Evolutionary conservation across 2,888 invertebrate genomes (phyloP), one percentile per base, ranked within the genome.

Genomic region (Tillus elongatus): DNA sequence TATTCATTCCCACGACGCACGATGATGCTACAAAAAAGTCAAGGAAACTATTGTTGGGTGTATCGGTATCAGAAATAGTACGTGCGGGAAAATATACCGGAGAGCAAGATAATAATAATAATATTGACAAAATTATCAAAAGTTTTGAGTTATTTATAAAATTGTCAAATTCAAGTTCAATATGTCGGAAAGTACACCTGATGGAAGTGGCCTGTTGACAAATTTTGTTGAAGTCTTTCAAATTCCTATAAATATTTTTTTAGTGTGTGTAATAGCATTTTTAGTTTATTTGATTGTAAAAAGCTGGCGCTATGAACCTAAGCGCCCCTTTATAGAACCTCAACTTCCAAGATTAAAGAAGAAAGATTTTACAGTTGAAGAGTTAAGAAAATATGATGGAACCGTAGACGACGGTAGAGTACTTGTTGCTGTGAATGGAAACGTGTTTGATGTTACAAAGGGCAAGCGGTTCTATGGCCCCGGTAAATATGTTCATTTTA

Each of bases 381-480:
- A 97, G 64, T 69, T 97, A 46, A 78, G 78, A 49, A 75, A 81
- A 50, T 95, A 79, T 62, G 87, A 95, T 62, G 96, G 96, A 3
- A 83, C 69, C 37, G 85, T 82, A 56, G 70, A 79, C 15, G 92
- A 93, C 57, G 91, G 90, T 14, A 71, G 95, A 48, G 82, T 96
- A 42, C 71, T 95, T 46, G 78, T 97, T 29, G 95, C 90, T 4
- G 88, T 96, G 35, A 93, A 95, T 65, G 91, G 93, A 14, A 90
- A 80, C 70, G 85, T 97, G 35, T 97, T 90, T 68, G 96, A 97
- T 69, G 92, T 84, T 47, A 93, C 95, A 28, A 79, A 77, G 60
- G 92, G 91, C 41, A 85, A 82, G 58, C 73, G 79, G 45, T 92
- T 91, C 66, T 96, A 96, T 67, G 95, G 95, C 13, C 92, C 93